phyloP scores from a whole-genome alignment of 2,888 invertebrate genomes.

The Andrena flavipes region DNA sequence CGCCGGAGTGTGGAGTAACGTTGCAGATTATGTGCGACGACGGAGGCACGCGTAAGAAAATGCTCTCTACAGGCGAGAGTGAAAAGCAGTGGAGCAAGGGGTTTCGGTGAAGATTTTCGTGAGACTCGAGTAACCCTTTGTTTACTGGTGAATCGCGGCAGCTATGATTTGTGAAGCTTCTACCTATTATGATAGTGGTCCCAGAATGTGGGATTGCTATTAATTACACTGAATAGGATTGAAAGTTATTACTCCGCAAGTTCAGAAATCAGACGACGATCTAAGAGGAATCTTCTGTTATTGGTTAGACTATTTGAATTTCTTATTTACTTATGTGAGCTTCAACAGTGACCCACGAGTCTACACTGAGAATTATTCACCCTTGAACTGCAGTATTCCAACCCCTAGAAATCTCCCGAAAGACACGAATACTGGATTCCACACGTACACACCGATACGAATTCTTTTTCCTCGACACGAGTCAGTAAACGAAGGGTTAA shows the following conservation, averaged over 20 bases:
- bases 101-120: slow-evolving; percentile 25
- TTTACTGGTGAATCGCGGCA: slow-evolving; percentile 58
- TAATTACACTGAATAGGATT: not conserved
- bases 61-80: too few relatives aligned
- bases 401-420: not conserved
- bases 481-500: slow-evolving; percentile 72
- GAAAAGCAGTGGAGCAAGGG: slow-evolving; percentile 38
- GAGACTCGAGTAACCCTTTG: slow-evolving; percentile 61
- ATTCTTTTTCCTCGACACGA: slow-evolving; percentile 10
- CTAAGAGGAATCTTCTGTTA: not conserved
- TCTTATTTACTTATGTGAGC: not conserved
- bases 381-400: not conserved
- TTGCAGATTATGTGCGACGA: too few relatives aligned
- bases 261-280: not conserved
- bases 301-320: not conserved
- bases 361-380: not conserved
- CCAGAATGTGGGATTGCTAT: not conserved
- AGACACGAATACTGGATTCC: not conserved
- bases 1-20: too few relatives aligned
- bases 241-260: not conserved
- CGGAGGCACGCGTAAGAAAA: too few relatives aligned
- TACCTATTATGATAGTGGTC: not conserved
- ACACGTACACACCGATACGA: slow-evolving; percentile 14
- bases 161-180: not conserved
- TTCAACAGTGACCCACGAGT: not conserved